phyloP scores from a whole-genome alignment of 1,140 invertebrate genomes.

The Sycophaga agraensis region DNA sequence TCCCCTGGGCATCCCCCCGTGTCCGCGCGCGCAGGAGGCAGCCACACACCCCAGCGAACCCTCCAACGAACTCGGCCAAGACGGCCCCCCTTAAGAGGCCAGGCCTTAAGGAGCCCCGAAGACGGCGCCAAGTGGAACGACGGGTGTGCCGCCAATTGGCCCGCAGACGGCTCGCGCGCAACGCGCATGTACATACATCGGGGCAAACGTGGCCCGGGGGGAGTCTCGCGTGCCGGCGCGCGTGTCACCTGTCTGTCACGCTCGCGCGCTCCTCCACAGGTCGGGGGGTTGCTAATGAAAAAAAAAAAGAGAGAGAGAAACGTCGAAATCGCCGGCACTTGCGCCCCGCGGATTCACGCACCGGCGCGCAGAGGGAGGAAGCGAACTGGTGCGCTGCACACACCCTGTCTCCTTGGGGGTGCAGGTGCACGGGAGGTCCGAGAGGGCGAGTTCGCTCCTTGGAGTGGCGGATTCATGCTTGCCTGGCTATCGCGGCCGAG shows the following conservation, averaged over 20 bases:
- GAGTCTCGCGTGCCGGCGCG: slow-evolving; percentile 47
- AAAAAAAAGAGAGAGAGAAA: too few species aligned
- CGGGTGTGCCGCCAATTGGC: not conserved
- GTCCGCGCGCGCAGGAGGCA: too few species aligned
- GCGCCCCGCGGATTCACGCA: slow-evolving; percentile 32
- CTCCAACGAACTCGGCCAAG: too few species aligned
- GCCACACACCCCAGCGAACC: too few species aligned
- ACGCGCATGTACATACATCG: not conserved
- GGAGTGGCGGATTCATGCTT: slow-evolving; percentile 50
- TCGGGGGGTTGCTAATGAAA: slow-evolving; percentile 1
- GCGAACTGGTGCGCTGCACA: not conserved
- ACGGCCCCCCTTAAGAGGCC: too few species aligned
- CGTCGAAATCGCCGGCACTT: slow-evolving; percentile 15
- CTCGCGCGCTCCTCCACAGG: slow-evolving; percentile 35
- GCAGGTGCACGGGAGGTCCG: slow-evolving; percentile 50
- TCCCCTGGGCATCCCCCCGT: too few species aligned
- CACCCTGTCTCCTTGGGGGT: slow-evolving; percentile 49
- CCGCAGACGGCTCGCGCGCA: not conserved
- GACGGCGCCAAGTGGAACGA: too few species aligned
- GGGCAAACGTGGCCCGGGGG: too few species aligned
- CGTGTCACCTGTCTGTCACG: slow-evolving; percentile 58
- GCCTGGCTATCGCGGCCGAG: slow-evolving; percentile 49
- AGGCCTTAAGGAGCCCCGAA: too few species aligned
- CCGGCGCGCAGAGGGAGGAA: slow-evolving; percentile 26
- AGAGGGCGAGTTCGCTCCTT: slow-evolving; percentile 29